These are phyloP conservation scores for Heliconius congener DNA, from an alignment of 1,140 invertebrate species.

Conservation along the genomic window DNA sequence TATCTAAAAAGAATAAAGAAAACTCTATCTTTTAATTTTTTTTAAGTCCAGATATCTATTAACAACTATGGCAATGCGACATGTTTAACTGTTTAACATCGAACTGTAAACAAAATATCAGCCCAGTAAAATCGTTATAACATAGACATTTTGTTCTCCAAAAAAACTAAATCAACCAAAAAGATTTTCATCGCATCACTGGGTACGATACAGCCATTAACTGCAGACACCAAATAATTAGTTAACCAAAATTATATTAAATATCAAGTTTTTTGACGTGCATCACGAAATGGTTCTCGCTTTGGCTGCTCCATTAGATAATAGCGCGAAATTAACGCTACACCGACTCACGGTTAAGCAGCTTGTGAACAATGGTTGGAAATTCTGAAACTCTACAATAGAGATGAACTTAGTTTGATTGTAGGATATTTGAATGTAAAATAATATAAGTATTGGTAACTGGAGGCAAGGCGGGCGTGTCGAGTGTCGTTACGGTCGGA, in stretches of 20 bases:
- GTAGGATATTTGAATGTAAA: background rate
- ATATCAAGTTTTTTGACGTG: conserved; percentile 23
- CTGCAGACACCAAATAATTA: conserved; percentile 4
- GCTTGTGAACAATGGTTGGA: background rate
- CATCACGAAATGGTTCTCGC: conserved; percentile 16
- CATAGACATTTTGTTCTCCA: conserved; percentile 14
- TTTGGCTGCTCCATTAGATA: conserved; percentile 19
- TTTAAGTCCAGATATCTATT: too few species aligned
- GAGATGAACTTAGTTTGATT: background rate
- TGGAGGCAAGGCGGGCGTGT: conserved; percentile 55
- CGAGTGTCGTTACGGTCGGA: conserved; percentile 57
- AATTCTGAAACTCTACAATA: background rate
- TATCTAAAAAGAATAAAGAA: too few species aligned
- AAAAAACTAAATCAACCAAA: conserved; percentile 33
- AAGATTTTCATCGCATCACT: conserved; percentile 28
- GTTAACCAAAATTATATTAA: conserved; percentile 19
- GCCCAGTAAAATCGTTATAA: background rate
- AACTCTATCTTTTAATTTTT: too few species aligned
- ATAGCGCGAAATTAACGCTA: conserved; percentile 2
- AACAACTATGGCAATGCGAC: background rate
- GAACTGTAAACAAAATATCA: background rate
- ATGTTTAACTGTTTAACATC: background rate
- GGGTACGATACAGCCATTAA: conserved; percentile 30
- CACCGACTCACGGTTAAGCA: background rate
- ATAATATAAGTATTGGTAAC: conserved; percentile 44